Conservation (phyloP, 2,113 vertebrate species). For the Craseonycteris thonglongyai region DNA sequence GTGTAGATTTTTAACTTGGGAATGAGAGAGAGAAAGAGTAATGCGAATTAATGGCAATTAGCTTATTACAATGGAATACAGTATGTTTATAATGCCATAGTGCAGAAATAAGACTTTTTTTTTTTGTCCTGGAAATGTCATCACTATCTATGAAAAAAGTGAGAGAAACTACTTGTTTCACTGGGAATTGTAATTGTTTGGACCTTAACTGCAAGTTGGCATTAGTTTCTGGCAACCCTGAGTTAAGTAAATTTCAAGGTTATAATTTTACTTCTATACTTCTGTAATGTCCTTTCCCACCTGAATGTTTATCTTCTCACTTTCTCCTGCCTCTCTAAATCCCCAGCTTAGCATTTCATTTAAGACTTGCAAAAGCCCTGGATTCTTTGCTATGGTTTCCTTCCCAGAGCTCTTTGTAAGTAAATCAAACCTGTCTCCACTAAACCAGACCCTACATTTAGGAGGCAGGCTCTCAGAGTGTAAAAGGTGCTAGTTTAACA, state of each 20-base stretch:
- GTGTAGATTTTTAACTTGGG: neutral
- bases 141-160: neutral
- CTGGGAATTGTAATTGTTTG: neutral
- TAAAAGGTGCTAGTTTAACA: neutral
- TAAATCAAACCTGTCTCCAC: slow-evolving; percentile 20
- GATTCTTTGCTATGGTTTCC: slow-evolving; percentile 35
- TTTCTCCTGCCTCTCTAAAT: slow-evolving; percentile 8
- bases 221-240: neutral
- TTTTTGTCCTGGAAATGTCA: neutral
- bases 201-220: neutral
- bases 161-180: neutral
- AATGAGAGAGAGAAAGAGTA: neutral
- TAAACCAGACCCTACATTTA: neutral
- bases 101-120: neutral
- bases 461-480: neutral
- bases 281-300: neutral
- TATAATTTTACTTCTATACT: slow-evolving; percentile 9
- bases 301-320: neutral
- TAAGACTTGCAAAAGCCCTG: slow-evolving; percentile 24
- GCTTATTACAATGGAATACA: neutral
- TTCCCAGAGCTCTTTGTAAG: slow-evolving; percentile 33
- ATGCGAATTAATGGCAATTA: neutral
- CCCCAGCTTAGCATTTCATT: slow-evolving; percentile 57
- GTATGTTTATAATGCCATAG: neutral
- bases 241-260: slow-evolving; percentile 13